Percentiles rank a stretch among this genome's conserved stretches.
These are phyloP conservation scores for Speoplatyrhinus poulsoni DNA, from an alignment of 2,113 vertebrate genomes.

Conservation along the genomic window DNA sequence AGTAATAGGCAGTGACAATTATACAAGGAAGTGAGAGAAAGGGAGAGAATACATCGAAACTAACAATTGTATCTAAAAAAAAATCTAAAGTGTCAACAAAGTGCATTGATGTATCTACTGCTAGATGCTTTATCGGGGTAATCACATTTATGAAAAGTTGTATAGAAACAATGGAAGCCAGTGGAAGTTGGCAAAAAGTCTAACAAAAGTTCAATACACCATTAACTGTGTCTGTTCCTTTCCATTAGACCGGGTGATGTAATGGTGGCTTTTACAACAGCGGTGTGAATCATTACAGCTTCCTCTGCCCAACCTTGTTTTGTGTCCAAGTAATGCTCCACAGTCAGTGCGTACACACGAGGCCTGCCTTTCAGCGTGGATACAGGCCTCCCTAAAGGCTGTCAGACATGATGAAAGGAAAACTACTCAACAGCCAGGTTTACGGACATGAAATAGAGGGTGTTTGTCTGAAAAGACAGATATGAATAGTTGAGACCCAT, in stretches of 20 bases:
- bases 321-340: constrained; percentile 45
- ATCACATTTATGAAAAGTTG: too few species aligned
- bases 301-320: constrained; percentile 48
- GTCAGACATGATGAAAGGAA: constrained; percentile 54
- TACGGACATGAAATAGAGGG: constrained; percentile 46
- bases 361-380: constrained; percentile 47
- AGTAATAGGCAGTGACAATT: too few species aligned
- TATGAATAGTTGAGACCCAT: constrained; percentile 33
- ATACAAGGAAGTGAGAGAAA: too few species aligned
- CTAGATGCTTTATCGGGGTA: too few species aligned
- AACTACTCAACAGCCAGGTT: constrained; percentile 35
- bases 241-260: constrained; percentile 31
- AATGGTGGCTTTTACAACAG: constrained; percentile 30
- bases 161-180: constrained; percentile 3
- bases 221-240: constrained; percentile 40
- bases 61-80: too few species aligned
- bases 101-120: too few species aligned
- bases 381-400: constrained; percentile 47
- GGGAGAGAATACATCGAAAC: too few species aligned
- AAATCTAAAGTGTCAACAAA: too few species aligned
- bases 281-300: constrained; percentile 51
- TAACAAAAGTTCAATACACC: constrained; percentile 33
- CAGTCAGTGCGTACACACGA: constrained; percentile 38
- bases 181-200: not conserved
- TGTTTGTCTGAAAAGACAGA: constrained; percentile 26